Conservation (phyloP, 2,888 invertebrate species). For the Melanostoma scalare region DNA sequence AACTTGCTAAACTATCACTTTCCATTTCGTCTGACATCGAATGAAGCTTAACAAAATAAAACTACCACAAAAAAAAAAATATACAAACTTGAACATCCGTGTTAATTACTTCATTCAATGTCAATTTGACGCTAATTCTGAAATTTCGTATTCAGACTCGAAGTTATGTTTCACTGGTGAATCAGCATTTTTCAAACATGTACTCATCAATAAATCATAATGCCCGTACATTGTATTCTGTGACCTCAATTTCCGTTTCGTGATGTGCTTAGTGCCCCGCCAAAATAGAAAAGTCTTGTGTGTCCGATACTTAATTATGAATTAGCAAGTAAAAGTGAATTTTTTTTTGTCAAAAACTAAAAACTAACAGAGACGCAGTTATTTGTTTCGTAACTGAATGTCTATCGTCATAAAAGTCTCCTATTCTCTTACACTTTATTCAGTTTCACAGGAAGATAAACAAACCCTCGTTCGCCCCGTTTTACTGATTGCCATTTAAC, state of each 20-base stretch:
- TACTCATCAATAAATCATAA: conserved; percentile 8
- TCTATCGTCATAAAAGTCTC: conserved; percentile 34
- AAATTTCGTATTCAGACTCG: conserved; percentile 15
- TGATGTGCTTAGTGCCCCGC: background rate
- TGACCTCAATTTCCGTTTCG: conserved; percentile 42
- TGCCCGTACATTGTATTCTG: background rate
- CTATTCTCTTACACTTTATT: conserved; percentile 15
- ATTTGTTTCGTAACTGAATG: conserved; percentile 28
- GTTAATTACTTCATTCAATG: conserved; percentile 57
- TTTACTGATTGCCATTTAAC: conserved; percentile 47
- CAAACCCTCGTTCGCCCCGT: conserved; percentile 36
- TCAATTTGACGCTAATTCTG: conserved; percentile 26
- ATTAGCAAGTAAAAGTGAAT: conserved; percentile 13
- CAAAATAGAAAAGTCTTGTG: background rate
- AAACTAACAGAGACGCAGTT: background rate
- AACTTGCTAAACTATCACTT: conserved; percentile 20
- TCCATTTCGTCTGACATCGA: conserved; percentile 26
- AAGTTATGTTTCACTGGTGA: conserved; percentile 15
- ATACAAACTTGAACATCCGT: conserved; percentile 12
- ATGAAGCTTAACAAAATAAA: background rate
- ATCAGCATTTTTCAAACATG: conserved; percentile 13
- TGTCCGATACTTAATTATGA: background rate
- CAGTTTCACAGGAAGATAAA: conserved; percentile 22
- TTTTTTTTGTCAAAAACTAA: conserved; percentile 5
- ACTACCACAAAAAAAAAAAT: background rate